Evolutionary conservation across 2,888 invertebrate genomes (phyloP), one percentile per base, ranked within the genome.

Genomic region (Drosophila dives): DNA sequence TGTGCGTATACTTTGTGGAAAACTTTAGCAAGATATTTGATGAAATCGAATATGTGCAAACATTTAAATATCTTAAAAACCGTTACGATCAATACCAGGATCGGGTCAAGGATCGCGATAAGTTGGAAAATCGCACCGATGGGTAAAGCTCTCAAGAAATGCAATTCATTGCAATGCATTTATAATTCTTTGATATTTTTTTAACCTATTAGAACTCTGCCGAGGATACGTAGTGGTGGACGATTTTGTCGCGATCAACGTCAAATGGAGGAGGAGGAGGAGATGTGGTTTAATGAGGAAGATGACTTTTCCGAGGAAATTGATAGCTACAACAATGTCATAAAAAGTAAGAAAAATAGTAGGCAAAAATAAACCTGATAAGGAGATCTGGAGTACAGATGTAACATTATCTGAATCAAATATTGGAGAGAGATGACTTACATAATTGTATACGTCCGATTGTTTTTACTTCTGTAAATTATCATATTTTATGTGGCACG

Each of bases 241-340:
- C 95, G 99, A 81, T 98, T 97, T 93, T 95, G 99, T 75, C 95
- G 98, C 76, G 99, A 99, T 94, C 97, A 98, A 85, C 95, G 99
- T 64, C 97, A 98, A 92, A 95, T 98, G 90, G 99, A 99, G 80
- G 99, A 99, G 91, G 99, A 99, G 88, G 99, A 99, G 92, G 99
- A 99, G 94, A 97, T 98, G 96, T 99, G 99, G 99, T 99, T 99
- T 93, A 98, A 98, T 92, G 98, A 98, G 89, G 99, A 99, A 80
- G 99, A 99, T 92, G 98, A 98, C 92, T 96, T 97, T 77, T 96
- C 97, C 73, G 98, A 98, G 91, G 97, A 96, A 74, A 91, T 93
- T 49, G 93, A 93, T 77, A 91, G 92, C 53, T 93, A 93, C 72
- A 93, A 91, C 73, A 92, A 91, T 77, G 93, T 92, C 75, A 93